Percentiles rank a stretch among this genome's conserved stretches.
These are phyloP conservation scores for Ceyx melanurus DNA, from an alignment of 2,113 vertebrate genomes.

Conservation along the genomic window DNA sequence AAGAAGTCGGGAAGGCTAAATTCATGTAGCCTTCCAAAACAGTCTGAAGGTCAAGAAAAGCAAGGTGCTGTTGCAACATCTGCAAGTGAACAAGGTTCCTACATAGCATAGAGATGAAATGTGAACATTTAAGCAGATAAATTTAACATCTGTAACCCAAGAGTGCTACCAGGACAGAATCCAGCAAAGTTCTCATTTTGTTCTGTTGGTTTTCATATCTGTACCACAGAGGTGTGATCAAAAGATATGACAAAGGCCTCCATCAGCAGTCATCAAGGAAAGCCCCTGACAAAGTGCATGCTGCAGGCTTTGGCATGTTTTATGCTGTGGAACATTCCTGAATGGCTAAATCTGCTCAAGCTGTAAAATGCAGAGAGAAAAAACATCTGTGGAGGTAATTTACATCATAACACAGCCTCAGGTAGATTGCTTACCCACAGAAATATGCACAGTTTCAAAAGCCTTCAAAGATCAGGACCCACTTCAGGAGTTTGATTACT, in stretches of 20 bases:
- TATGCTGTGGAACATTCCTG: neutral
- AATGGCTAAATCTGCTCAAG: neutral
- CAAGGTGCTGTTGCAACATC: neutral
- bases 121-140: neutral
- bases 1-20: neutral
- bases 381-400: neutral
- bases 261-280: neutral
- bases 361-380: neutral
- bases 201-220: neutral
- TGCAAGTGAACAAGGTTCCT: neutral
- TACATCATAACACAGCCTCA: neutral
- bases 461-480: neutral
- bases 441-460: neutral
- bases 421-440: neutral
- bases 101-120: neutral
- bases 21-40: neutral
- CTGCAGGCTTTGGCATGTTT: neutral
- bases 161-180: neutral
- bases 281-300: neutral
- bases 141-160: neutral
- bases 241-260: neutral
- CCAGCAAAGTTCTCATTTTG: neutral
- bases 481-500: neutral
- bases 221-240: neutral
- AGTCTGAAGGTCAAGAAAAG: neutral